Evolutionary conservation across 2,113 vertebrate genomes (phyloP), one percentile per base, ranked within the genome.

Genomic region (Dryoscopus gambensis): DNA sequence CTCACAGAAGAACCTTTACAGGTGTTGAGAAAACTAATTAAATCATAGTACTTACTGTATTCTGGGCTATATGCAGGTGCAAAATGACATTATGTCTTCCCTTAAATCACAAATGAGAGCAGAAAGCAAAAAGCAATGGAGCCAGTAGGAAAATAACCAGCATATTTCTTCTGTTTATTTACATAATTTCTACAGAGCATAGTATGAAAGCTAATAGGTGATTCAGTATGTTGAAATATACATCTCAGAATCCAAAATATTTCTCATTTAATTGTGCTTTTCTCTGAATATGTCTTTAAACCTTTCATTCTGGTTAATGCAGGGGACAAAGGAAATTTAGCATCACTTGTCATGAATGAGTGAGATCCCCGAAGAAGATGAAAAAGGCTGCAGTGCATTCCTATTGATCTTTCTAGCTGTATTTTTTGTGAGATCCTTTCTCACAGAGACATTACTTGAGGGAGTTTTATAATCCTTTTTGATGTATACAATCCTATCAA

Each of bases 381-480:
- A 87, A 81, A 96, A 93, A 31, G 19, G 15, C 20, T 84, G 60
- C 52, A 76, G 20, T 86, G 79, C 56, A 71, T 76, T 73, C 49
- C 39, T 71, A 83, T 56, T 59, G 69, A 92, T 84, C 67, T 90
- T 91, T 73, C 85, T 49, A 1, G 1, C 68, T 85, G 77, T 57
- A 81, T 12, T 74, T 87, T 68, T 85, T 76, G 22, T 17, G 52
- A 53, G 39, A 81, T 65, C 19, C 35, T 78, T 82, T 87, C 75
- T 57, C 23, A 62, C 27, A 91, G 55, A 92, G 42, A 81, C 65
- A 91, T 81, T 70, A 84, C 65, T 94, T 75, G 81, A 93, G 88
- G 40, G 55, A 33, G 57, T 93, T 95, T 79, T 82, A 74, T 63
- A 87, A 93, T 81, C 60, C 75, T 82, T 89, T 97, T 91, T 89